These are phyloP conservation scores for Shargacucullia verbasci DNA, from an alignment of 2,888 invertebrate species.

Conservation along the genomic window DNA sequence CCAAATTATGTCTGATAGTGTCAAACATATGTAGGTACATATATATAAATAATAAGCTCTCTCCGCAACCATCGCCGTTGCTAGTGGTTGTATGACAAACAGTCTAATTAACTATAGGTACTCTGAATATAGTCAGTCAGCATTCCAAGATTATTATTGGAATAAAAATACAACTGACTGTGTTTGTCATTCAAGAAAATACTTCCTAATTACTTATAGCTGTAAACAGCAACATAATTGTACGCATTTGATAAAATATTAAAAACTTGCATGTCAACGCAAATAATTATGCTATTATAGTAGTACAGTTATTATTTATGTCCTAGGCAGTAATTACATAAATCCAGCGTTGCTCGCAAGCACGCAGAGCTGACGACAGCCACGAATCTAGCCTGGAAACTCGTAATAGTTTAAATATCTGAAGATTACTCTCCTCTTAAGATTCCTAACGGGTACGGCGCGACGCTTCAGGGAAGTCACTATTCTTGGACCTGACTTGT, in stretches of 20 bases:
- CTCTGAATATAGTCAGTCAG: too few species aligned
- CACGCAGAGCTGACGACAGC: slow-evolving; percentile 19
- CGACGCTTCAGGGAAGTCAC: slow-evolving; percentile 63
- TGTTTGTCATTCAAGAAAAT: not conserved
- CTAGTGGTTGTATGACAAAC: too few species aligned
- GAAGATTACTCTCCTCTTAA: slow-evolving; percentile 78
- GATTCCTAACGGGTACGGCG: slow-evolving; percentile 72
- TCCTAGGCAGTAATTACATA: slow-evolving; percentile 17
- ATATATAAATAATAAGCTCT: too few species aligned
- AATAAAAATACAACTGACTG: too few species aligned
- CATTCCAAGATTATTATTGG: too few species aligned
- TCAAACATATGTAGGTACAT: too few species aligned
- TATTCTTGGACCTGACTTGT: slow-evolving; percentile 74
- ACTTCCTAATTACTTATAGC: not conserved
- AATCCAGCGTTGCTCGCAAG: slow-evolving; percentile 16
- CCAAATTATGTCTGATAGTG: too few species aligned
- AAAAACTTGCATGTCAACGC: slow-evolving; percentile 3
- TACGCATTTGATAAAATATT: not conserved
- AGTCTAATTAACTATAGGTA: too few species aligned
- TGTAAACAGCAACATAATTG: not conserved
- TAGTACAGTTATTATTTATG: slow-evolving; percentile 16
- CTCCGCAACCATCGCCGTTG: too few species aligned
- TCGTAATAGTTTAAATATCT: slow-evolving; percentile 56
- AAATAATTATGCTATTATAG: not conserved
- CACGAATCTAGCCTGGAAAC: slow-evolving; percentile 60